Conservation (phyloP, 2,888 invertebrate genomes). For the Drosophila differens region DNA sequence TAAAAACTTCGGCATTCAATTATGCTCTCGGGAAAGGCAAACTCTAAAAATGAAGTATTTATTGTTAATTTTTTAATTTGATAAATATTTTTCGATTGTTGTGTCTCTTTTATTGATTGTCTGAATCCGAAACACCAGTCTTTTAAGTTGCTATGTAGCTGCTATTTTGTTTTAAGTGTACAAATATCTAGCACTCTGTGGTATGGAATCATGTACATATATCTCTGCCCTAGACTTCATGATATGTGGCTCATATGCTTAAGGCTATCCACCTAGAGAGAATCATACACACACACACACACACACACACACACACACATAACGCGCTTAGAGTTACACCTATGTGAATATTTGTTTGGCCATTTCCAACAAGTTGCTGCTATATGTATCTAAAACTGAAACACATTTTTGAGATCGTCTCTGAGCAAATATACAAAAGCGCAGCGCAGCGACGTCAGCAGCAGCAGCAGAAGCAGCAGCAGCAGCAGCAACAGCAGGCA, state of each 20-base stretch:
- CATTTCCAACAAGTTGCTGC: constrained; percentile 66
- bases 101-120: not conserved
- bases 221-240: constrained; percentile 22
- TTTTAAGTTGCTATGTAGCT: not conserved
- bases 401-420: constrained; percentile 56
- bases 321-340: constrained; percentile 5
- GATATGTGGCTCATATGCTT: constrained; percentile 26
- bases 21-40: not conserved
- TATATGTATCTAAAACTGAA: constrained; percentile 64
- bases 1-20: not conserved
- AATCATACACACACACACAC: constrained; percentile 2
- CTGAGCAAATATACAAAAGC: constrained; percentile 39
- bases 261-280: constrained; percentile 24
- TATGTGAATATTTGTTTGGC: constrained; percentile 61
- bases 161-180: constrained; percentile 13
- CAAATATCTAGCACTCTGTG: constrained; percentile 15
- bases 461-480: not conserved
- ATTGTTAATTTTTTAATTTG: not conserved
- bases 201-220: not conserved
- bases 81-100: no score
- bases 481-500: constrained; percentile 8
- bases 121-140: not conserved
- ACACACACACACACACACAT: not conserved
- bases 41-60: not conserved
- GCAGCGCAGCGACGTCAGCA: constrained; percentile 36